Conservation (phyloP, 2,888 invertebrate genomes). For the Oscheius onirici region DNA sequence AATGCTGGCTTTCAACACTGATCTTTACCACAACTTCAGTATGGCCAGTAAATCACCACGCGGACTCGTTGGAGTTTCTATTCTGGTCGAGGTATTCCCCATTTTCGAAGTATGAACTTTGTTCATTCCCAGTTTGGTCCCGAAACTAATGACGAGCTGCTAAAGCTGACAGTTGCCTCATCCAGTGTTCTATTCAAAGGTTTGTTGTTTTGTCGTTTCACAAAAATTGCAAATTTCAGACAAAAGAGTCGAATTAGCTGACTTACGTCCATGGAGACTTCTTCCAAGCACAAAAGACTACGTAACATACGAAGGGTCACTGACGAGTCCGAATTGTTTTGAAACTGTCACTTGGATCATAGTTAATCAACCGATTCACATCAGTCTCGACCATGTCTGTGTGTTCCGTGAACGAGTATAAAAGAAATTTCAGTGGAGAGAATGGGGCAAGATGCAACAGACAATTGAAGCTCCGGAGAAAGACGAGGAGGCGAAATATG, state of each 20-base stretch:
- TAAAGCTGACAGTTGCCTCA: constrained; percentile 56
- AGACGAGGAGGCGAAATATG: constrained; percentile 63
- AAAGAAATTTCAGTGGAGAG: constrained; percentile 46
- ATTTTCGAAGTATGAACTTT: not conserved
- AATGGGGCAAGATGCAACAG: constrained; percentile 54
- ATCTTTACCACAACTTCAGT: constrained; percentile 93
- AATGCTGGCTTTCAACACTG: constrained; percentile 96
- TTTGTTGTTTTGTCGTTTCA: too few species aligned
- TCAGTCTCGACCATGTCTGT: constrained; percentile 89
- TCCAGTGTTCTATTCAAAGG: constrained; percentile 48
- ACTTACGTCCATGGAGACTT: constrained; percentile 59
- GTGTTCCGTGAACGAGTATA: too few species aligned
- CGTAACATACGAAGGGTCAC: constrained; percentile 79
- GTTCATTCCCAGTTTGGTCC: constrained; percentile 47
- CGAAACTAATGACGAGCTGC: constrained; percentile 56
- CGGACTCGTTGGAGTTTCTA: constrained; percentile 91
- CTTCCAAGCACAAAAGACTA: constrained; percentile 58
- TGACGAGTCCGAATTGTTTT: constrained; percentile 84
- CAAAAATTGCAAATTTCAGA: constrained; percentile 30
- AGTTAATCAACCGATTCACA: constrained; percentile 95
- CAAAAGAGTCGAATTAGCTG: constrained; percentile 52
- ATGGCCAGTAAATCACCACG: constrained; percentile 92
- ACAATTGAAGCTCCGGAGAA: constrained; percentile 35
- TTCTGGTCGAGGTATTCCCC: constrained; percentile 88
- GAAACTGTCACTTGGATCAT: constrained; percentile 87